Evolutionary conservation across 2,113 vertebrate genomes (phyloP).

Genomic region (Macrotis lagotis): DNA sequence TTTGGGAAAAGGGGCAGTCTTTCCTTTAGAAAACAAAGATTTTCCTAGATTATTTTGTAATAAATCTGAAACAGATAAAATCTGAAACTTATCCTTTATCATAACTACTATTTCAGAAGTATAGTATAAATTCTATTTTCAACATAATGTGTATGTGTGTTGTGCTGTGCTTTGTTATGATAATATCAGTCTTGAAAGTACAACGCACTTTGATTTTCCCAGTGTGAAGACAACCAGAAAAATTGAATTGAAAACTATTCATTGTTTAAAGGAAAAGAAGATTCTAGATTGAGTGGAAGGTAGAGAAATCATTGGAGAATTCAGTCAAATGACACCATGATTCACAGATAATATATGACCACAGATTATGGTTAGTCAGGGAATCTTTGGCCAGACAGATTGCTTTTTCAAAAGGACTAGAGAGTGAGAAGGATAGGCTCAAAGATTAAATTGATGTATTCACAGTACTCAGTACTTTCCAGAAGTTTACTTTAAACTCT

Average conservation of each 20-base stretch:
- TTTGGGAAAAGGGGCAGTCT: too few species aligned
- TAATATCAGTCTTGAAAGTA: background rate
- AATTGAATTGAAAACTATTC: background rate
- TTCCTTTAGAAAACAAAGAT: too few species aligned
- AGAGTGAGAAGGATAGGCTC: background rate
- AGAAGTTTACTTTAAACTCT: background rate
- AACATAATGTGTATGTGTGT: background rate
- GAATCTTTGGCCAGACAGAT: background rate
- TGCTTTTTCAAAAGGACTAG: background rate
- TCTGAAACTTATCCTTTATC: too few species aligned
- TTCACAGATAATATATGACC: background rate
- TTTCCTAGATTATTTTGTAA: too few species aligned
- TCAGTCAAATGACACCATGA: background rate
- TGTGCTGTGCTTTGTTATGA: background rate
- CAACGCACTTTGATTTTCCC: background rate
- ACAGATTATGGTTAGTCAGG: background rate
- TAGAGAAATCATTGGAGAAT: constrained; percentile 1
- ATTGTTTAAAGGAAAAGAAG: background rate
- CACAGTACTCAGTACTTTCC: background rate
- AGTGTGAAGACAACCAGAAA: background rate
- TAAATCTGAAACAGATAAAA: too few species aligned
- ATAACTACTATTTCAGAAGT: too few species aligned
- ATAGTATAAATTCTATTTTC: too few species aligned
- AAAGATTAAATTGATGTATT: background rate
- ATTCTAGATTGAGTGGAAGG: background rate